Evolutionary conservation across 2,888 invertebrate genomes (phyloP).

Genomic region (Drosophila percnosoma): DNA sequence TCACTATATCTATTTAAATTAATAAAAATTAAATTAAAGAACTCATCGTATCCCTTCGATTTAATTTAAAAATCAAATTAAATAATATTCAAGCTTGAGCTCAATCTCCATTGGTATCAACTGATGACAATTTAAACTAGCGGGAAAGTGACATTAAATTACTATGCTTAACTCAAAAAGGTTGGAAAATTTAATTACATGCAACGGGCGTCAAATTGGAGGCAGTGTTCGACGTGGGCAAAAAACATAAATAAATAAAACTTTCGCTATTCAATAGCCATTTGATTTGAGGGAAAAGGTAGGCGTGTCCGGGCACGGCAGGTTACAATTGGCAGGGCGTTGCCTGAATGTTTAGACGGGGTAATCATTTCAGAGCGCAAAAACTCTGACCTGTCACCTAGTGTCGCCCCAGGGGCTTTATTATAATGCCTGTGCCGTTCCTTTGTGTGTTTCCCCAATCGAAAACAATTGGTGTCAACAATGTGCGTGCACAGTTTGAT

Average conservation of each 20-base stretch:
- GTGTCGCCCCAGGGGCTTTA: constrained; percentile 34
- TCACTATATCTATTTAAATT: constrained; percentile 46
- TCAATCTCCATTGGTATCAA: constrained; percentile 32
- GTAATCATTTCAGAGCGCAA: constrained; percentile 49
- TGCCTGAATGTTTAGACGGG: constrained; percentile 47
- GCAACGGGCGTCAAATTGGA: constrained; percentile 15
- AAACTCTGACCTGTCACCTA: constrained; percentile 32
- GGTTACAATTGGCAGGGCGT: constrained; percentile 52
- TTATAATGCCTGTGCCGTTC: constrained; percentile 24
- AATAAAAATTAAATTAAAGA: constrained; percentile 56
- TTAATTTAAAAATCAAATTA: constrained; percentile 18
- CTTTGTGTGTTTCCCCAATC: constrained; percentile 6
- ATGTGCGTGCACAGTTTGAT: constrained; percentile 55
- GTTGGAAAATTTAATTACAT: constrained; percentile 78
- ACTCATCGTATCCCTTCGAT: not conserved
- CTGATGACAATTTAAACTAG: constrained; percentile 66
- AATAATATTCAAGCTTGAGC: constrained; percentile 26
- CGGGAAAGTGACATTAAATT: constrained; percentile 52
- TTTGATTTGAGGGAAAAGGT: constrained; percentile 10
- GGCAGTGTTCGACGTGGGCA: not conserved
- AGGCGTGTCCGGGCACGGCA: constrained; percentile 34
- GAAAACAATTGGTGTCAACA: constrained; percentile 69
- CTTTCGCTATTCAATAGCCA: constrained; percentile 32
- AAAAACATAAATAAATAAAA: not conserved
- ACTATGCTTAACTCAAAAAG: constrained; percentile 75